Conservation (phyloP, 2,797 vertebrate species). For the Coranthus polyacanthus region DNA sequence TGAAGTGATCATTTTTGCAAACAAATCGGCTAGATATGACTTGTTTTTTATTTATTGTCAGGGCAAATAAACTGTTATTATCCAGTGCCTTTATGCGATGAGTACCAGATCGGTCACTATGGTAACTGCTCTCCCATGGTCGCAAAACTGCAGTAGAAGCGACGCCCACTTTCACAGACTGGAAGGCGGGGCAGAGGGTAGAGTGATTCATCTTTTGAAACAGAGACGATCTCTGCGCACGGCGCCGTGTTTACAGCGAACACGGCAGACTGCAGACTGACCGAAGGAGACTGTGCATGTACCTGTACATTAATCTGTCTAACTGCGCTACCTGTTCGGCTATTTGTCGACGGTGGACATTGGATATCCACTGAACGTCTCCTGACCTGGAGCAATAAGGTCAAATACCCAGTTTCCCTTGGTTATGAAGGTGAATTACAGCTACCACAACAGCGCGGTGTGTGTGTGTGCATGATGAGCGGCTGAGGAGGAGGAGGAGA, state of each 20-base stretch:
- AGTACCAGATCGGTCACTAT: constrained; percentile 51
- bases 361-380: background rate
- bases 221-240: constrained; percentile 74
- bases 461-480: constrained; percentile 71
- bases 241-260: constrained; percentile 86
- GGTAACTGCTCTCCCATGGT: constrained; percentile 48
- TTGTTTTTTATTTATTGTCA: background rate
- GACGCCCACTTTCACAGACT: constrained; percentile 50
- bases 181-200: constrained; percentile 16
- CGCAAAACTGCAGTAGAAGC: constrained; percentile 54
- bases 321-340: constrained; percentile 5
- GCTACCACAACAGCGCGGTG: constrained; percentile 73
- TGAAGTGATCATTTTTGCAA: background rate
- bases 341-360: constrained; percentile 31
- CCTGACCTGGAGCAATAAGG: background rate
- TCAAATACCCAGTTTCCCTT: constrained; percentile 5
- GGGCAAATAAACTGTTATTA: background rate
- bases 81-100: background rate
- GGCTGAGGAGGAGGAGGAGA: constrained; percentile 67
- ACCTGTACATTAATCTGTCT: constrained; percentile 67
- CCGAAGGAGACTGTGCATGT: constrained; percentile 49
- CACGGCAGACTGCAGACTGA: constrained; percentile 74
- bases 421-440: constrained; percentile 52
- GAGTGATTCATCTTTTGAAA: constrained; percentile 53
- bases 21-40: background rate